These are phyloP conservation scores for Enteromius paludinosus DNA, from an alignment of 2,797 vertebrate species.

Conservation along the genomic window DNA sequence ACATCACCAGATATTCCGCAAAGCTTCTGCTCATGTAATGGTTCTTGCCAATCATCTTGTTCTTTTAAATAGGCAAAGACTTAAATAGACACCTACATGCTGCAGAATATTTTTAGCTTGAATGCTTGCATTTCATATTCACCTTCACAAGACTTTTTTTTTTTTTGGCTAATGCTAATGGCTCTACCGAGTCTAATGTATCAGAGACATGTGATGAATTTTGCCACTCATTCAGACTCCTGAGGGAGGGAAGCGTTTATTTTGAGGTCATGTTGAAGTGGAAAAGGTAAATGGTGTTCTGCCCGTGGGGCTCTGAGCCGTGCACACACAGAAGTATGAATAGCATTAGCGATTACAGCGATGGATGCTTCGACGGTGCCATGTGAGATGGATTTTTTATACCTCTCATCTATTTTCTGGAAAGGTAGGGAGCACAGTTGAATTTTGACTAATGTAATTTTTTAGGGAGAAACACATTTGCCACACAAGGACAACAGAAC, in stretches of 20 bases:
- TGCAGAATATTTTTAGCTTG: neutral
- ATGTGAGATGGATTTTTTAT: conserved; percentile 62
- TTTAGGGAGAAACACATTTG: conserved; percentile 47
- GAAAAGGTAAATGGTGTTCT: conserved; percentile 68
- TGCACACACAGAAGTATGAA: conserved; percentile 69
- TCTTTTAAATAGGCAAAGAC: neutral
- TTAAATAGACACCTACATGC: neutral
- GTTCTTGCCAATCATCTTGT: neutral
- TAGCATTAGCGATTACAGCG: conserved; percentile 59
- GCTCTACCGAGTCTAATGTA: conserved; percentile 14
- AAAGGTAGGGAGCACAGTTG: conserved; percentile 56
- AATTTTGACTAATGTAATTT: conserved; percentile 68
- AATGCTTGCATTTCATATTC: conserved; percentile 16
- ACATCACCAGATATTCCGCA: no score
- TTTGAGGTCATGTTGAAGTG: conserved; percentile 64
- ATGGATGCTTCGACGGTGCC: conserved; percentile 60
- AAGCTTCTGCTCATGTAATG: neutral
- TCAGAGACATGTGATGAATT: conserved; percentile 41
- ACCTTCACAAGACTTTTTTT: neutral
- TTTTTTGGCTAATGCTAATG: conserved; percentile 21
- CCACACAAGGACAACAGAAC: conserved; percentile 23
- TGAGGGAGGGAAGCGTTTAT: conserved; percentile 31
- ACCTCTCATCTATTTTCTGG: conserved; percentile 54
- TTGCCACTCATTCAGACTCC: conserved; percentile 28
- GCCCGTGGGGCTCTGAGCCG: conserved; percentile 52